These are phyloP conservation scores for Neocrepidodera transversa DNA, from an alignment of 2,888 invertebrate genomes.

Conservation along the genomic window DNA sequence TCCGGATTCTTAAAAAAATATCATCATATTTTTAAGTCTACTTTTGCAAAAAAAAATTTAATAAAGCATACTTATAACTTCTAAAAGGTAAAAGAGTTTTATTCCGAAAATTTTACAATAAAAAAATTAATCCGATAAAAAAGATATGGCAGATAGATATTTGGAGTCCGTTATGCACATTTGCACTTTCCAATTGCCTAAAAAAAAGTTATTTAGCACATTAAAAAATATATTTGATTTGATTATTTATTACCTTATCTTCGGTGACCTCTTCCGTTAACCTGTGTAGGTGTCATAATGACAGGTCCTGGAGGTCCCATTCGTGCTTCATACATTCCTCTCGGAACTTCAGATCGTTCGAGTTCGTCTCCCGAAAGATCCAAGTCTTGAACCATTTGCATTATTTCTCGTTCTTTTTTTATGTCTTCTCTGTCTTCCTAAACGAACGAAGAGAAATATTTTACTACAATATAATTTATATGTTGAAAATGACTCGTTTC, in stretches of 20 bases:
- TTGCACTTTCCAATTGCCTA: neutral
- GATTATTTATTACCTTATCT: slow-evolving; percentile 46
- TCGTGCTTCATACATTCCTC: slow-evolving; percentile 66
- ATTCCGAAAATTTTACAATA: neutral
- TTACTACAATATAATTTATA: too few relatives aligned
- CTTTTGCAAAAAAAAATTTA: too few relatives aligned
- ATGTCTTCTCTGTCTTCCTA: slow-evolving; percentile 75
- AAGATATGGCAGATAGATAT: neutral
- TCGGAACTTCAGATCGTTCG: slow-evolving; percentile 72
- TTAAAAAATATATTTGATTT: too few relatives aligned
- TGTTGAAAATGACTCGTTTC: too few relatives aligned
- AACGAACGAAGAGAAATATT: too few relatives aligned
- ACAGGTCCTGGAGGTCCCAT: slow-evolving; percentile 52
- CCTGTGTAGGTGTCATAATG: slow-evolving; percentile 53
- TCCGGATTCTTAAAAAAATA: too few relatives aligned
- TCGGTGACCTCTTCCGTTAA: slow-evolving; percentile 56
- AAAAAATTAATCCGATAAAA: neutral
- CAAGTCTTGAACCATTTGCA: slow-evolving; percentile 91
- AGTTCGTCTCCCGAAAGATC: slow-evolving; percentile 81
- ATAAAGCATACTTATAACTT: too few relatives aligned
- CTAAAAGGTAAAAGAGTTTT: too few relatives aligned
- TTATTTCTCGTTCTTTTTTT: slow-evolving; percentile 90
- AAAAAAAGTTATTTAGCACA: neutral
- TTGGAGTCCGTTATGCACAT: neutral
- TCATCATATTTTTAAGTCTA: too few relatives aligned